These are phyloP conservation scores for Leuciscus idus DNA, from an alignment of 2,113 vertebrate genomes.

Conservation along the genomic window DNA sequence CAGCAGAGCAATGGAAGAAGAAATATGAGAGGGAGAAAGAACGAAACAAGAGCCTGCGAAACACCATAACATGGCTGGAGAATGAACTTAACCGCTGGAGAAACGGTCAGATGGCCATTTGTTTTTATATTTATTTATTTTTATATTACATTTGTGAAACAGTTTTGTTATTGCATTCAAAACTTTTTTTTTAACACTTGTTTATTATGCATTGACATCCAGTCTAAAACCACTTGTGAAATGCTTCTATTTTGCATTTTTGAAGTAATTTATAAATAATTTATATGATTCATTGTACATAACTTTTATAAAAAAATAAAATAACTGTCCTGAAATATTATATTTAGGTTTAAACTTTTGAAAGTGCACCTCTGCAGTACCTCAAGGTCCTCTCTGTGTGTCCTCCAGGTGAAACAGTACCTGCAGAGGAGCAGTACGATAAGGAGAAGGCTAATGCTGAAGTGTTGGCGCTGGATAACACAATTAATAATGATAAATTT, in stretches of 20 bases:
- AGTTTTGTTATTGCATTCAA: not conserved
- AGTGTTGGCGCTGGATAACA: conserved; percentile 88
- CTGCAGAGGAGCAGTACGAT: conserved; percentile 93
- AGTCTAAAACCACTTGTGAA: not conserved
- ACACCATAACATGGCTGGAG: conserved; percentile 93
- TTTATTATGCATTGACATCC: not conserved
- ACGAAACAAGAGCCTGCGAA: conserved; percentile 90
- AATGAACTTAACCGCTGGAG: conserved; percentile 98
- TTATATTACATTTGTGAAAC: conserved; percentile 1
- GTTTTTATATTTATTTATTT: not conserved
- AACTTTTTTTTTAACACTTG: not conserved
- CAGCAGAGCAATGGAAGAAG: conserved; percentile 98
- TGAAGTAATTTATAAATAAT: not conserved
- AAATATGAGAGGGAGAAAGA: conserved; percentile 97
- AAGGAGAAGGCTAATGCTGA: conserved; percentile 94
- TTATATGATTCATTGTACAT: not conserved
- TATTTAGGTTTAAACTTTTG: not conserved
- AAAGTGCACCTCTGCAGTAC: conserved; percentile 7
- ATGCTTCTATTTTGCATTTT: not conserved
- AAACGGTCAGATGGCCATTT: conserved; percentile 78
- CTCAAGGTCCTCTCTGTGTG: not conserved
- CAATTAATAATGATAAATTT: conserved; percentile 86
- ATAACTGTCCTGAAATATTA: not conserved
- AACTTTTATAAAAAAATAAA: not conserved
- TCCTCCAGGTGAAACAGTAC: conserved; percentile 88